These are phyloP conservation scores for Camptogramma bilineatum DNA, from an alignment of 2,888 invertebrate species.

Conservation along the genomic window DNA sequence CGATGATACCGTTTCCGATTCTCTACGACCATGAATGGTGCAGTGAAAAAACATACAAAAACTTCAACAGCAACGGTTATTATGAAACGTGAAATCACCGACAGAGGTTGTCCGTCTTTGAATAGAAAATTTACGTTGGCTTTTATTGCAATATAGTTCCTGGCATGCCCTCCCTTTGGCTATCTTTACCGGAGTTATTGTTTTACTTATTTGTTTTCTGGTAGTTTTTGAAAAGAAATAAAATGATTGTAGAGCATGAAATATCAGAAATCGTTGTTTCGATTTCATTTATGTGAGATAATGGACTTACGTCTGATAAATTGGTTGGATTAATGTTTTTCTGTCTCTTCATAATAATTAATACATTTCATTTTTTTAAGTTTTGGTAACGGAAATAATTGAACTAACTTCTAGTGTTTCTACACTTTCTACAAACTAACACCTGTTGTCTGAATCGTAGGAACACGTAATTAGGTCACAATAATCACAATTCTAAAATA, in stretches of 20 bases:
- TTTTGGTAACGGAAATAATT: too few species aligned
- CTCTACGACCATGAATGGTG: constrained; percentile 48
- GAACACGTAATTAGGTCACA: constrained; percentile 19
- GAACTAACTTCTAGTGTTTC: background rate
- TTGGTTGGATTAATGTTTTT: too few species aligned
- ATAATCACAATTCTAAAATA: constrained; percentile 20
- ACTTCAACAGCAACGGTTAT: constrained; percentile 51
- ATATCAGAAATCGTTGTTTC: too few species aligned
- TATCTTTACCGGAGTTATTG: background rate
- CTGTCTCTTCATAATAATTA: too few species aligned
- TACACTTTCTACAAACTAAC: background rate
- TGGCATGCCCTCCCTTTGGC: constrained; percentile 13
- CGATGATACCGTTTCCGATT: constrained; percentile 42
- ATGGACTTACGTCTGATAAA: too few species aligned
- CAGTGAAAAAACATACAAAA: constrained; percentile 46
- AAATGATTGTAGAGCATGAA: too few species aligned
- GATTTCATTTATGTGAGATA: too few species aligned
- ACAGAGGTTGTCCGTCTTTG: constrained; percentile 39
- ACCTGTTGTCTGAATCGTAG: background rate
- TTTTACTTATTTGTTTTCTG: background rate
- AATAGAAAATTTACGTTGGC: constrained; percentile 22
- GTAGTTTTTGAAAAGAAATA: background rate
- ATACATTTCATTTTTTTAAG: too few species aligned
- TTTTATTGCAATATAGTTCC: constrained; percentile 26
- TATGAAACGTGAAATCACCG: constrained; percentile 70